Evolutionary conservation across 2,113 vertebrate species (phyloP), one percentile per base, ranked within the genome.

Genomic region (Anhinga rufa): DNA sequence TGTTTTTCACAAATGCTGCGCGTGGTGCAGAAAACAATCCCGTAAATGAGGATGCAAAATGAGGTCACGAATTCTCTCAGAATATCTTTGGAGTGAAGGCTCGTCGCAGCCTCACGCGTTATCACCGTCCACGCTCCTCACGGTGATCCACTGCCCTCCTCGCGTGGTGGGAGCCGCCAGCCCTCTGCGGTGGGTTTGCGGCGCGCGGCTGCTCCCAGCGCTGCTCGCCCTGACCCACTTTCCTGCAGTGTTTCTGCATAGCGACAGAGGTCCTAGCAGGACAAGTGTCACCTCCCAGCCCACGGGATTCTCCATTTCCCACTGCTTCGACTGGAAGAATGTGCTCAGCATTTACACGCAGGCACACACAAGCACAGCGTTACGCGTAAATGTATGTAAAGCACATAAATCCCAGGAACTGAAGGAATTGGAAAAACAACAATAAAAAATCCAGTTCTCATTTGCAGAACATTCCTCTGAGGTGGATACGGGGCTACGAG

Each of bases 241-340:
- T 95, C 77, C 79, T 60, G 89, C 94, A 89, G 91, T 48, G 54
- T 82, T 65, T 94, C 94, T 94, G 87, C 94, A 72, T 7, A 91
- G 96, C 81, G 91, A 93, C 96, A 83, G 87, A 92, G 96, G 86
- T 85, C 91, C 76, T 42, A 11, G 88, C 84, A 75, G 92, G 84
- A 91, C 90, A 64, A 46, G 88, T 17, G 65, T 28, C 91, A 46
- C 70, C 88, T 68, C 55, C 76, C 79, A 26, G 88, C 93, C 48
- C 86, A 8, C 18, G 9, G 92, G 52, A 82, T 49, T 14, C 86
- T 91, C 92, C 86, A 32, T 9, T 36, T 40, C 76, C 90, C 7
- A 1, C 51, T 1, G 83, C 86, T 66, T 3, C 70, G 1, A 0
- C 51, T 48, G 66, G n/a, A 25, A 26, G 80, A 34, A 72, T 3